phyloP scores from a whole-genome alignment of 2,888 invertebrate species.

The Nomada fabriciana region DNA sequence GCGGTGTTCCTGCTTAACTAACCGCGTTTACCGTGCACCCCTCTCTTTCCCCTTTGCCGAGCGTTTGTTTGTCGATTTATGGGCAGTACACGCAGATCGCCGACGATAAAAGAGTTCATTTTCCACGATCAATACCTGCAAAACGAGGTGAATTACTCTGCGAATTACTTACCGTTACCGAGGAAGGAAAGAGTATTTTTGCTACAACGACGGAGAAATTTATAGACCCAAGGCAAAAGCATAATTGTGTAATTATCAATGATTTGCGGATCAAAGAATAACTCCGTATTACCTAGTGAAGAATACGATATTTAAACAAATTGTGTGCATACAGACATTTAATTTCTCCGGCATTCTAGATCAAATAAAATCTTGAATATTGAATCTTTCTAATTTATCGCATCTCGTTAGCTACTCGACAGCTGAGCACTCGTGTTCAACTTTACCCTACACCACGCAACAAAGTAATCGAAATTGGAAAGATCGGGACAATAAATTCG shows the following conservation, averaged over 20 bases:
- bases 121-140: conserved; percentile 43
- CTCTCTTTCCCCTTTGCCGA: background rate
- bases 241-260: conserved; percentile 32
- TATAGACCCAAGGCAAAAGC: background rate
- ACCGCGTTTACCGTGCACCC: conserved; percentile 5
- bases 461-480: too few species aligned
- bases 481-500: background rate
- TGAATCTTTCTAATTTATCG: too few species aligned
- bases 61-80: conserved; percentile 46
- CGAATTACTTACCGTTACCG: conserved; percentile 23
- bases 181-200: background rate
- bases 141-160: conserved; percentile 34
- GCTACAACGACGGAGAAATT: conserved; percentile 24
- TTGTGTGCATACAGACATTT: too few species aligned
- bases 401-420: too few species aligned
- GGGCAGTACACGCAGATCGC: conserved; percentile 36
- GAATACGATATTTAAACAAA: background rate
- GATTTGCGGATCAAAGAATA: conserved; percentile 3
- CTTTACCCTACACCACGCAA: too few species aligned
- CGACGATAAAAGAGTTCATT: conserved; percentile 36
- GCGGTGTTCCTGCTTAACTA: conserved; percentile 35
- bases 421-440: too few species aligned
- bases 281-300: background rate
- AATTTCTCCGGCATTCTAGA: too few species aligned
- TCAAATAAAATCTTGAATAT: background rate